Conservation (phyloP, 2,888 invertebrate species). For the Nomada ruficornis region DNA sequence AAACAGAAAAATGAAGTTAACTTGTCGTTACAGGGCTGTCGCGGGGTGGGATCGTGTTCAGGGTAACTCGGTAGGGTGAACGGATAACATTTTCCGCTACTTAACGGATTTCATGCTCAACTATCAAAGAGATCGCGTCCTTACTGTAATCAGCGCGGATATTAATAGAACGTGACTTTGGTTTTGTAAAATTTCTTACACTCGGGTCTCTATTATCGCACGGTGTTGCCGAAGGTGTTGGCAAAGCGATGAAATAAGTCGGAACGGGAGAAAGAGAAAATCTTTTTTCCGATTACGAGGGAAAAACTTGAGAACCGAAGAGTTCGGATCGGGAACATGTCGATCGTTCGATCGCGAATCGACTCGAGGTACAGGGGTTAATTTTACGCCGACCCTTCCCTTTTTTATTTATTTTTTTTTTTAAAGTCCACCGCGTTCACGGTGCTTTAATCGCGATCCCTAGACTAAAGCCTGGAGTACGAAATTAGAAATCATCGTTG, state of each 20-base stretch:
- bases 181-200: constrained; percentile 65
- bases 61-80: constrained; percentile 72
- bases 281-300: too few relatives aligned
- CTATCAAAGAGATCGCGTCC: constrained; percentile 79
- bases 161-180: constrained; percentile 76
- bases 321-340: neutral
- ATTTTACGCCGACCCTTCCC: constrained; percentile 6
- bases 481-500: neutral
- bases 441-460: neutral
- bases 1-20: constrained; percentile 73
- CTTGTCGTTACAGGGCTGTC: constrained; percentile 40
- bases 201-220: constrained; percentile 5
- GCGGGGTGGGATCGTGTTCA: constrained; percentile 44
- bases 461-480: neutral
- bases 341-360: neutral
- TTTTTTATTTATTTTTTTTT: neutral
- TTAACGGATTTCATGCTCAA: constrained; percentile 81
- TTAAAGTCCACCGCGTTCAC: neutral
- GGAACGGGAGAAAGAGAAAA: neutral
- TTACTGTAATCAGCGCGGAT: constrained; percentile 75
- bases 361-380: neutral
- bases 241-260: neutral
- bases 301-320: neutral
- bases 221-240: too few relatives aligned
- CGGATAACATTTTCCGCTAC: constrained; percentile 81